A percentile compares a stretch with the other conserved stretches of the same genome.
These are phyloP conservation scores for Petrolisthes manimaculis DNA, from an alignment of 2,888 invertebrate genomes.

Conservation along the genomic window DNA sequence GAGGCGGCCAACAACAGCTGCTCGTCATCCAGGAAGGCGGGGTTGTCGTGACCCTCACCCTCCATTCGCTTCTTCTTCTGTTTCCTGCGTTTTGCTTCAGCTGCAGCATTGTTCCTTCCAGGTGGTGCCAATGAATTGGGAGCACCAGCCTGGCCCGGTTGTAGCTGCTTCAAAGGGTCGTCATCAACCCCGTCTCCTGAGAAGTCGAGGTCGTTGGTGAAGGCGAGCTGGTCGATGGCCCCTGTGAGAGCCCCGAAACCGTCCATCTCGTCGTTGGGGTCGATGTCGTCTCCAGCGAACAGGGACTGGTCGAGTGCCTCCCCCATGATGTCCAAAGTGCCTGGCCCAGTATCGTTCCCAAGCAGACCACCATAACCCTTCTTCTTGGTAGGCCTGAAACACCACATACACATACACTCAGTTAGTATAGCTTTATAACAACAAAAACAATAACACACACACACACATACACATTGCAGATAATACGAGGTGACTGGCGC, in stretches of 20 bases:
- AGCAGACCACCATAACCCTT: constrained; percentile 56
- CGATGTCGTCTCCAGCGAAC: constrained; percentile 42
- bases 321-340: constrained; percentile 36
- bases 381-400: constrained; percentile 53
- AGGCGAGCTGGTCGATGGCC: constrained; percentile 86
- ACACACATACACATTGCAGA: background rate
- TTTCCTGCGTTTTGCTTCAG: constrained; percentile 16
- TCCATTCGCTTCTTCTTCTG: constrained; percentile 49
- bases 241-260: constrained; percentile 77
- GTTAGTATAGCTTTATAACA: too few species aligned
- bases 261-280: constrained; percentile 57
- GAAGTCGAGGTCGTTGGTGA: constrained; percentile 80
- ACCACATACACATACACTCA: background rate
- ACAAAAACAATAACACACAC: too few species aligned
- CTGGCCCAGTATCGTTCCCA: constrained; percentile 35
- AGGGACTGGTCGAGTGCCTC: constrained; percentile 46
- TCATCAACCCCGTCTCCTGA: constrained; percentile 66
- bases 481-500: background rate
- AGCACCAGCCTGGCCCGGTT: constrained; percentile 67
- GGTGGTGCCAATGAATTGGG: background rate
- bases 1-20: constrained; percentile 58
- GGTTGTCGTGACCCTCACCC: constrained; percentile 52
- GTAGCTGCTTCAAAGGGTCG: constrained; percentile 74
- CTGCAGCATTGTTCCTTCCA: background rate
- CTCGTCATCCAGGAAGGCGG: constrained; percentile 61